Evolutionary conservation across 2,888 invertebrate species (phyloP), one percentile per base, ranked within the genome.

Genomic region (Phyto melanocephala): DNA sequence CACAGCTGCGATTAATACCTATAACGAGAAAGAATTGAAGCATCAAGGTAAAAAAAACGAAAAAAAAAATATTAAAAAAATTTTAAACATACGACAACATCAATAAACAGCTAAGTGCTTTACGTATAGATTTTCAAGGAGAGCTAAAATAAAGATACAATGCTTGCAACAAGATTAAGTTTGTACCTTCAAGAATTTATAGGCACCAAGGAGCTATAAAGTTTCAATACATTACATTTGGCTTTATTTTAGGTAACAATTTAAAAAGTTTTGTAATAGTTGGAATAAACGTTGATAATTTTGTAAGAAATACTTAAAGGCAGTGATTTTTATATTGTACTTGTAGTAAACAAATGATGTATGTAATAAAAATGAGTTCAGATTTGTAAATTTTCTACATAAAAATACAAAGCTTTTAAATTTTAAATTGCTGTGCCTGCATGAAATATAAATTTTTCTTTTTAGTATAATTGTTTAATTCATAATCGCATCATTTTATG

Each of bases 1-100:
- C 78, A 86, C 86, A 81, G 86, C 85, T 85, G 87, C 86, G 84
- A 89, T 85, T 83, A 88, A 86, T 84, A 89, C 77, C 89, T 88
- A 86, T 60, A 85, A 85, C 74, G 60, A 71, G 54, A 35, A 50
- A 47, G n/a, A n/a, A 20, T 28, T 28, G 28, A 28, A 28, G 6
- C 28, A 28, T 28, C 6, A 35, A 35, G 20, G 6, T 17, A 24
- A 20, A 54, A 70, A 75, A 10, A 35, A 8, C 10, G 11, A 35
- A 37, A 35, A 15, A 35, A 52, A 37, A 67, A 35, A 56, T 52
- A 56, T 56, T 37, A 22, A 10, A 17, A 37, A 58, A 56, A 58
- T n/a, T 58, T 56, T 24, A 47, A 72, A 52, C 10, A 35, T 22
- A 67, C 42, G 20, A 58, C 22, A 45, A 20, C 56, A 60, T 76